Conservation (phyloP, 2,113 vertebrate species). For the Cichladusa arquata region DNA sequence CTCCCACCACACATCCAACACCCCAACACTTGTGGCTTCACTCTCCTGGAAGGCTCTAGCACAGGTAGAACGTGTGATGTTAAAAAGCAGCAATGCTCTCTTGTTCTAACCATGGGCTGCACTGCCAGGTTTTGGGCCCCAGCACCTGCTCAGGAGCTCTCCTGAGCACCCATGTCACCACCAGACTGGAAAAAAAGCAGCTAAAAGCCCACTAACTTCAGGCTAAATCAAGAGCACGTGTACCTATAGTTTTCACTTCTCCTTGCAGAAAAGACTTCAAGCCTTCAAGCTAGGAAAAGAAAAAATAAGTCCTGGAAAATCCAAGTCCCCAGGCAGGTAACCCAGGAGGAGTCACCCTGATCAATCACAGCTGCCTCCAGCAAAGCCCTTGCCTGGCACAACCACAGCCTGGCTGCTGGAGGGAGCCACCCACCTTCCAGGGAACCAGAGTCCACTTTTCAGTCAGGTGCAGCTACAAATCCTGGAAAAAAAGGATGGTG, state of each 20-base stretch:
- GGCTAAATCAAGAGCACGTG: not conserved
- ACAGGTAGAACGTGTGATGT: rapidly evolving
- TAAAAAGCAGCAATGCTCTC: not conserved
- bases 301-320: not conserved
- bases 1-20: not conserved
- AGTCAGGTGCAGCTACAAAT: not conserved
- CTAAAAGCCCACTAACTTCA: not conserved
- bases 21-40: rapidly evolving
- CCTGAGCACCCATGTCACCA: too few species aligned
- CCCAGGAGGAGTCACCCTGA: not conserved
- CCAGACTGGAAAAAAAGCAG: not conserved
- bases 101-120: not conserved
- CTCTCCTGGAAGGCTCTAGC: not conserved
- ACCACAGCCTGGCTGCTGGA: not conserved
- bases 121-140: not conserved
- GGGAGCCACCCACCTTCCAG: not conserved
- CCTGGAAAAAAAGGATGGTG: rapidly evolving
- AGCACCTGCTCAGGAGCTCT: not conserved
- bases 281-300: not conserved
- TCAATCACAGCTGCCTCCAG: rapidly evolving
- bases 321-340: not conserved
- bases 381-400: not conserved
- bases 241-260: not conserved
- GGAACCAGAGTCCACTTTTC: not conserved
- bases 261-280: not conserved